Conservation (phyloP, 2,888 invertebrate genomes). For the Folsomia manolachei region DNA sequence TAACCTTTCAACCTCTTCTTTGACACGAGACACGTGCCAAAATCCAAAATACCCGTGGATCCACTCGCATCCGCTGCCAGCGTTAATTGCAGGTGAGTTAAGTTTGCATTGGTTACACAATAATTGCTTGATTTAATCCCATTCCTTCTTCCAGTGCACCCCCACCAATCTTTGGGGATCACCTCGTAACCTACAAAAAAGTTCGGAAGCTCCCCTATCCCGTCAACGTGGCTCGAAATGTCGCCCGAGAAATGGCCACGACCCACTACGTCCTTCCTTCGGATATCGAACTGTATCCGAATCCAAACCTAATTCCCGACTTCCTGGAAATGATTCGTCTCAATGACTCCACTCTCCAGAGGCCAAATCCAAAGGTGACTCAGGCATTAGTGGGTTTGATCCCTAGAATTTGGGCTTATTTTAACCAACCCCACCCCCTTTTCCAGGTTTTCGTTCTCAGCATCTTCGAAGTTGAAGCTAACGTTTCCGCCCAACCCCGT, state of each 20-base stretch:
- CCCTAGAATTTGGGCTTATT: neutral
- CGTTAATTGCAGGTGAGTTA: neutral
- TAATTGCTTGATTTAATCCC: no score
- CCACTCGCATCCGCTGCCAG: constrained; percentile 17
- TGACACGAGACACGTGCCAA: constrained; percentile 80
- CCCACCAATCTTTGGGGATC: constrained; percentile 61
- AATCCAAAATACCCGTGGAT: constrained; percentile 28
- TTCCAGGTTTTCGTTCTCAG: constrained; percentile 82
- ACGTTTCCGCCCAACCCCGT: constrained; percentile 60
- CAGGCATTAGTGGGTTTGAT: no score
- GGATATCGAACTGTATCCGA: constrained; percentile 84
- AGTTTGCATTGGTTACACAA: no score
- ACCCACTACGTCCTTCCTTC: constrained; percentile 82
- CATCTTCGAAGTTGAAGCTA: constrained; percentile 80
- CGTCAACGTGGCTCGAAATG: constrained; percentile 84
- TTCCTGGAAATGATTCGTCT: constrained; percentile 82
- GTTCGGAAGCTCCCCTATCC: constrained; percentile 81
- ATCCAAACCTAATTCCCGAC: constrained; percentile 72
- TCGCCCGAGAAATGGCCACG: constrained; percentile 77
- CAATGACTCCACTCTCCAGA: constrained; percentile 54
- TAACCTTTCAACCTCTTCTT: constrained; percentile 89
- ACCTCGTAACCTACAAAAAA: constrained; percentile 64
- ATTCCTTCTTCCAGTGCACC: constrained; percentile 15
- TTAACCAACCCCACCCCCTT: constrained; percentile 58
- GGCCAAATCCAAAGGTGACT: constrained; percentile 58